A percentile compares a stretch with the other conserved stretches of the same genome.
phyloP scores from a whole-genome alignment of 2,797 vertebrate species.

The Coendou prehensilis region DNA sequence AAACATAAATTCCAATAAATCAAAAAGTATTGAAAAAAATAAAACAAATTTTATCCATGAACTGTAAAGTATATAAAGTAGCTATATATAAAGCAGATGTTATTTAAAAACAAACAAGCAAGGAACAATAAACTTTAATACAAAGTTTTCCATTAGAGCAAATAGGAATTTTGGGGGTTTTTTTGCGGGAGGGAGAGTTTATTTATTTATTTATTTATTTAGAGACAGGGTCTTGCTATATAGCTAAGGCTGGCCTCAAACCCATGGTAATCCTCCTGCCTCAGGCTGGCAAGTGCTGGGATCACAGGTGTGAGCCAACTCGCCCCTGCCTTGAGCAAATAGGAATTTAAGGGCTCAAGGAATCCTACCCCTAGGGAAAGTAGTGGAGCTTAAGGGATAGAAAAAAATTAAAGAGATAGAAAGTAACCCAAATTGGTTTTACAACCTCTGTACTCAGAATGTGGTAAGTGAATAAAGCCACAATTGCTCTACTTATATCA shows the following conservation, averaged over 20 bases:
- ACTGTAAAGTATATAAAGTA: slow-evolving; percentile 35
- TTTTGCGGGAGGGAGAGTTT: not conserved
- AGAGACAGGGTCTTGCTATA: not conserved
- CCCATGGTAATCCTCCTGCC: not conserved
- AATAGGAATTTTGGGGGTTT: not conserved
- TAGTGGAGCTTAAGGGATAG: not conserved
- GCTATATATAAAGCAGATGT: not conserved
- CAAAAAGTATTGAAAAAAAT: slow-evolving; percentile 60
- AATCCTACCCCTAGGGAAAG: not conserved
- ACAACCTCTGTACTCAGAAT: slow-evolving; percentile 35
- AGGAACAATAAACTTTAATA: not conserved
- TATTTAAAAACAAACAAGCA: slow-evolving; percentile 54
- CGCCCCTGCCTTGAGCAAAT: not conserved
- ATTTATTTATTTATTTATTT: not conserved
- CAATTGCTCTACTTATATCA: slow-evolving; percentile 1
- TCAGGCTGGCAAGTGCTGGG: not conserved
- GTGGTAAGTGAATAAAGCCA: slow-evolving; percentile 26
- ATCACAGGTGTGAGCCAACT: not conserved
- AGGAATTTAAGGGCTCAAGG: slow-evolving; percentile 39
- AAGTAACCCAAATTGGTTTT: slow-evolving; percentile 17
- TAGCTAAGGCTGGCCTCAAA: not conserved
- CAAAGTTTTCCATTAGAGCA: slow-evolving; percentile 38
- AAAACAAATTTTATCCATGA: slow-evolving; percentile 37
- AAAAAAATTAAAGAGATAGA: slow-evolving; percentile 9
- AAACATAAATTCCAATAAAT: slow-evolving; percentile 47